phyloP scores from a whole-genome alignment of 1,140 invertebrate genomes.

The Ladona fulva region DNA sequence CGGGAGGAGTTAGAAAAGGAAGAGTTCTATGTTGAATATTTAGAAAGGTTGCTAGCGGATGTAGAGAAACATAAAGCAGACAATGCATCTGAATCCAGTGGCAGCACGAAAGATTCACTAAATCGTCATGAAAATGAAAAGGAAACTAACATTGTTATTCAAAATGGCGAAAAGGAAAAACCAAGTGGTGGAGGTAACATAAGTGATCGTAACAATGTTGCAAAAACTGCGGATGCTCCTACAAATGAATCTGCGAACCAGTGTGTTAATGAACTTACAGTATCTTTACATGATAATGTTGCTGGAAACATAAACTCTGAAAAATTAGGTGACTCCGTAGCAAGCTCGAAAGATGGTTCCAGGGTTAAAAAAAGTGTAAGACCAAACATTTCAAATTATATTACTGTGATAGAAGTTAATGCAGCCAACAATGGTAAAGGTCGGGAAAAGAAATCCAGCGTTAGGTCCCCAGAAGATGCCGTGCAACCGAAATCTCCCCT shows the following conservation, averaged over 20 bases:
- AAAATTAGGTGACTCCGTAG: not conserved
- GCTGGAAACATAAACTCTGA: not conserved
- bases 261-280: slow-evolving; percentile 22
- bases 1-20: slow-evolving; percentile 80
- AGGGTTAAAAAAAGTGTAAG: slow-evolving; percentile 14
- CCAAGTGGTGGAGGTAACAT: slow-evolving; percentile 23
- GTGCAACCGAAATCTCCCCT: slow-evolving; percentile 20
- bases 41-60: slow-evolving; percentile 70
- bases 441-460: not conserved
- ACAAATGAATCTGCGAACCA: slow-evolving; percentile 22
- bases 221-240: slow-evolving; percentile 20
- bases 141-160: not conserved
- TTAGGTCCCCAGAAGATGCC: not conserved
- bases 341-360: not conserved
- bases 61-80: slow-evolving; percentile 59
- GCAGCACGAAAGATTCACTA: slow-evolving; percentile 15
- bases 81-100: slow-evolving; percentile 22
- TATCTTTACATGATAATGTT: slow-evolving; percentile 15
- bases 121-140: slow-evolving; percentile 9
- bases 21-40: slow-evolving; percentile 80
- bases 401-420: slow-evolving; percentile 82
- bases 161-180: slow-evolving; percentile 18
- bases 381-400: slow-evolving; percentile 53
- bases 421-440: slow-evolving; percentile 29
- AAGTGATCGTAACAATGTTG: slow-evolving; percentile 18